A percentile compares a stretch with the other conserved stretches of the same genome.
Conservation (phyloP, 2,888 invertebrate genomes). For the Noctua janthe region DNA sequence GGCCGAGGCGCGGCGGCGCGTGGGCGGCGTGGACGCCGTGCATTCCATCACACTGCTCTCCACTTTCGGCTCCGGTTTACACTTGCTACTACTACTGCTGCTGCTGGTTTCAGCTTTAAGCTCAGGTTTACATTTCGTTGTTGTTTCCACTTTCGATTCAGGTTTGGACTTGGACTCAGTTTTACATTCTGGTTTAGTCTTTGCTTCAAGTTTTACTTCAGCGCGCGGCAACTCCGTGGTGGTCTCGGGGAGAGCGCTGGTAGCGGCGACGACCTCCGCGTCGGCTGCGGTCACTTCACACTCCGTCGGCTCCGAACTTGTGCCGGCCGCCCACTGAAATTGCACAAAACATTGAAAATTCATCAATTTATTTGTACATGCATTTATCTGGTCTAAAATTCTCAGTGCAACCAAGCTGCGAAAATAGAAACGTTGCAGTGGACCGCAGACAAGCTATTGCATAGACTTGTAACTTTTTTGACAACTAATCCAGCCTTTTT, state of each 20-base stretch:
- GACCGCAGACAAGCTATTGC: not conserved
- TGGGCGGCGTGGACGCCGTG: conserved; percentile 74
- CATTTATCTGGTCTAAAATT: not conserved
- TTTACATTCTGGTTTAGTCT: conserved; percentile 64
- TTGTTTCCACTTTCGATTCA: conserved; percentile 66
- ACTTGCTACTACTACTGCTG: conserved; percentile 45
- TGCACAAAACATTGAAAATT: not conserved
- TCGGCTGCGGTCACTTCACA: conserved; percentile 58
- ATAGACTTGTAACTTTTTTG: not conserved
- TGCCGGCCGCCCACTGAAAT: conserved; percentile 81
- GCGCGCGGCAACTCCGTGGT: conserved; percentile 63
- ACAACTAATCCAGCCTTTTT: not conserved
- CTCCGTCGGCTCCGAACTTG: conserved; percentile 73
- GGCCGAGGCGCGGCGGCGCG: conserved; percentile 84
- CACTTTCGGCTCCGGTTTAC: conserved; percentile 66
- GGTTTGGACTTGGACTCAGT: conserved; percentile 62
- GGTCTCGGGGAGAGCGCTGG: conserved; percentile 58
- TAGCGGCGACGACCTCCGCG: conserved; percentile 55
- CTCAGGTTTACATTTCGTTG: conserved; percentile 68
- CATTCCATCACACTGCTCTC: conserved; percentile 70
- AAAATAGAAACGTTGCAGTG: not conserved
- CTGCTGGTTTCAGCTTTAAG: conserved; percentile 65
- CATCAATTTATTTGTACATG: not conserved
- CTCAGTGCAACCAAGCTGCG: not conserved
- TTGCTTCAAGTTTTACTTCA: conserved; percentile 61